phyloP scores from a whole-genome alignment of 2,797 vertebrate species.

The Miichthys miiuy region DNA sequence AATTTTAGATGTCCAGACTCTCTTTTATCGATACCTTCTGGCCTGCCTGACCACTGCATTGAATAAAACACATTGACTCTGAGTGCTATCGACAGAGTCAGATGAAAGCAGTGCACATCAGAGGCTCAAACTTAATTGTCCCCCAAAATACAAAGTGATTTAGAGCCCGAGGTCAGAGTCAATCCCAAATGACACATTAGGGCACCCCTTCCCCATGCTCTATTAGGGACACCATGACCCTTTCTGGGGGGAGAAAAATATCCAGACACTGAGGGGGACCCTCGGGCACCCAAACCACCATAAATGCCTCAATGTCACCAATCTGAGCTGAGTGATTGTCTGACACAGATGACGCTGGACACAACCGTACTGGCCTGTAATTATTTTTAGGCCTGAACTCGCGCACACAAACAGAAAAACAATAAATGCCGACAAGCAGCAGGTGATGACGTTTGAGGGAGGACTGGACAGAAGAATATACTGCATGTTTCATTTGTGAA shows the following conservation, averaged over 20 bases:
- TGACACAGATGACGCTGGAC: constrained; percentile 52
- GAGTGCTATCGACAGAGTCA: constrained; percentile 73
- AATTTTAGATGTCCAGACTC: background rate
- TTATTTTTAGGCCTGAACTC: constrained; percentile 40
- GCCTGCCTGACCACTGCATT: constrained; percentile 7
- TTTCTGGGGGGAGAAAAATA: constrained; percentile 50
- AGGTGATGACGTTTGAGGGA: background rate
- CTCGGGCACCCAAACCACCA: constrained; percentile 45
- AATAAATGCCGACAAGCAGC: constrained; percentile 28
- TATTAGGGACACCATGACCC: constrained; percentile 69
- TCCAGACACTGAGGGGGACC: constrained; percentile 51
- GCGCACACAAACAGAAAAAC: constrained; percentile 14
- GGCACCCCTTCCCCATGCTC: constrained; percentile 38
- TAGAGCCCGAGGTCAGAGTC: constrained; percentile 77
- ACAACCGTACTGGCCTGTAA: constrained; percentile 40
- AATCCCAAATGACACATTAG: constrained; percentile 78
- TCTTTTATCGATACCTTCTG: constrained; percentile 45
- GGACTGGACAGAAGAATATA: background rate
- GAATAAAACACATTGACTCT: constrained; percentile 51
- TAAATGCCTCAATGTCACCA: constrained; percentile 67
- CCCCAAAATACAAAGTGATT: constrained; percentile 80
- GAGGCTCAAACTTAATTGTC: constrained; percentile 75
- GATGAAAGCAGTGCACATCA: constrained; percentile 59
- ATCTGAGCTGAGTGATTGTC: constrained; percentile 57
- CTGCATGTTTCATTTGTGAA: constrained; percentile 13